Evolutionary conservation across 2,797 vertebrate species (phyloP).

Genomic region (Lateolabrax maculatus): DNA sequence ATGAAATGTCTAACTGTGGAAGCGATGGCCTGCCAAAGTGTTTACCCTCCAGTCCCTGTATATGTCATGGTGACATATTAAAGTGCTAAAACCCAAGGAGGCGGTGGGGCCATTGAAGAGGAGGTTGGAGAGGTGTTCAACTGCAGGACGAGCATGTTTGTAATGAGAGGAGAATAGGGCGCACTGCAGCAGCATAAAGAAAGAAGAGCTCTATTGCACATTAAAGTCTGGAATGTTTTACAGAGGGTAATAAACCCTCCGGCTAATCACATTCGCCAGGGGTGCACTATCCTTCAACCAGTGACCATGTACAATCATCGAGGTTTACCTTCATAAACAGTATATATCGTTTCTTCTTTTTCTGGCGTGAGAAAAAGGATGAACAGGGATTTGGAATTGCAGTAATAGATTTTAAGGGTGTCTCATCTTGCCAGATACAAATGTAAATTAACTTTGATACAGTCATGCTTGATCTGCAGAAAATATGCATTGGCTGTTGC

Average conservation of each 20-base stretch:
- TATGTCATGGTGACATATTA: constrained; percentile 82
- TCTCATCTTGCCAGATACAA: constrained; percentile 22
- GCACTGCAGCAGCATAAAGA: constrained; percentile 81
- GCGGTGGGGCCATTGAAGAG: constrained; percentile 43
- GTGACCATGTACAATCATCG: constrained; percentile 62
- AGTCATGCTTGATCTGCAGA: constrained; percentile 47
- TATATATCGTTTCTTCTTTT: constrained; percentile 33
- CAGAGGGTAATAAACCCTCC: constrained; percentile 81
- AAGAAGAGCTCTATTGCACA: constrained; percentile 78
- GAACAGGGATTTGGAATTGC: constrained; percentile 28
- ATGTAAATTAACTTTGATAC: constrained; percentile 53
- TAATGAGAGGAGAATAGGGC: constrained; percentile 76
- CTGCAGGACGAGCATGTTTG: constrained; percentile 82
- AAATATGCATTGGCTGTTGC: constrained; percentile 15
- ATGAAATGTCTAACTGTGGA: constrained; percentile 53
- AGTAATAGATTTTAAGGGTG: constrained; percentile 35
- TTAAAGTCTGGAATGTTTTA: constrained; percentile 85
- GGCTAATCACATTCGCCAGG: constrained; percentile 82
- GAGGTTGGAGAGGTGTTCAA: constrained; percentile 68
- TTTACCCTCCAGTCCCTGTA: constrained; percentile 69
- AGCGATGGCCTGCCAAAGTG: constrained; percentile 53
- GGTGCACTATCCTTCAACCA: constrained; percentile 73
- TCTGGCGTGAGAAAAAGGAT: constrained; percentile 11
- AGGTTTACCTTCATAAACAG: constrained; percentile 68
- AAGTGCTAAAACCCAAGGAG: constrained; percentile 70